A percentile compares a stretch with the other conserved stretches of the same genome.
phyloP scores from a whole-genome alignment of 2,797 vertebrate species.

The Gymnopithys bicolor region DNA sequence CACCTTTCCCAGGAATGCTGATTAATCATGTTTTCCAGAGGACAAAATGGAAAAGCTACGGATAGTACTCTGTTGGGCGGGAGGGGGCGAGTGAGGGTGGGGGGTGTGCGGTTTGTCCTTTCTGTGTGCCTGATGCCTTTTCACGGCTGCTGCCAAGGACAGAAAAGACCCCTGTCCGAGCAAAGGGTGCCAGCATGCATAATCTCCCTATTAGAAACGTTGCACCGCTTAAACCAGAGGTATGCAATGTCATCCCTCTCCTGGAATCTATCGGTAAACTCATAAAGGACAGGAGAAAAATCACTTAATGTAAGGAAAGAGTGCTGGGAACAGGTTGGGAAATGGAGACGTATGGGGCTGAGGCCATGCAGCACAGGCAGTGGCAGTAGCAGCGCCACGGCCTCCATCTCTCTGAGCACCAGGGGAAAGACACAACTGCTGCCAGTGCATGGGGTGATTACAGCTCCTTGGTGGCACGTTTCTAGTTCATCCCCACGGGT shows the following conservation, averaged over 20 bases:
- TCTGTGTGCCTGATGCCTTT: no score
- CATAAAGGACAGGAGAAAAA: not conserved
- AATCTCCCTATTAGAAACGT: not conserved
- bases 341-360: accelerated
- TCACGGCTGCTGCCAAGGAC: not conserved
- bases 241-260: not conserved
- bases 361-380: accelerated
- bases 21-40: not conserved
- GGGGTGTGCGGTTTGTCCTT: not conserved
- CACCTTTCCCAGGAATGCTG: not conserved
- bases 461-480: not conserved
- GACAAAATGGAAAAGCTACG: not conserved
- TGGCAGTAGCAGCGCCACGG: accelerated
- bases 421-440: not conserved
- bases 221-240: accelerated
- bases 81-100: no score
- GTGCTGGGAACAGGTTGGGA: not conserved
- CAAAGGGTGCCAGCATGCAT: not conserved
- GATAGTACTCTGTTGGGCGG: no score
- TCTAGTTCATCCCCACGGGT: not conserved
- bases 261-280: not conserved
- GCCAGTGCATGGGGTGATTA: accelerated
- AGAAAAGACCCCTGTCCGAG: not conserved
- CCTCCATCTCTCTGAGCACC: accelerated
- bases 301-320: accelerated